Conservation (phyloP, 2,113 vertebrate genomes). For the Cavia porcellus region DNA sequence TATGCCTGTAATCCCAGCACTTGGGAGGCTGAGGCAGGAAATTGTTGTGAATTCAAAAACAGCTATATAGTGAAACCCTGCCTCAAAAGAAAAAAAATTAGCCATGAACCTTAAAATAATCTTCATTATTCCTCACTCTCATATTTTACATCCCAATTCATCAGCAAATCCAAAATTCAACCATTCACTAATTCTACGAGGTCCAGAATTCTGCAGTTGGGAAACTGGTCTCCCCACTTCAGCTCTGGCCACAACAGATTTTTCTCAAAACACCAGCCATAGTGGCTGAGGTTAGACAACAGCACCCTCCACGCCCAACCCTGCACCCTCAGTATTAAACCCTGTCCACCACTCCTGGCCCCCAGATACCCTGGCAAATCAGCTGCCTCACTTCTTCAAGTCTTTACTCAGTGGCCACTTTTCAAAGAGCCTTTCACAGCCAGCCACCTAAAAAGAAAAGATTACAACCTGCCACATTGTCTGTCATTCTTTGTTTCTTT, state of each 20-base stretch:
- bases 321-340: neutral
- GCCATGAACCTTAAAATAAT: constrained; percentile 17
- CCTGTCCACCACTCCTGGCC: neutral
- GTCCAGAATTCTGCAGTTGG: neutral
- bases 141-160: neutral
- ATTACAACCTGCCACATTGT: neutral
- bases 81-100: neutral
- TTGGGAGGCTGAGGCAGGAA: neutral
- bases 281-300: neutral
- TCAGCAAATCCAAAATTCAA: neutral
- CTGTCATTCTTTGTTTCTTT: neutral
- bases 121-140: neutral
- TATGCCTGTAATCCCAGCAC: neutral
- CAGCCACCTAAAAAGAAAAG: neutral
- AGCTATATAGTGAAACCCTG: neutral
- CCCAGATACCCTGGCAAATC: neutral
- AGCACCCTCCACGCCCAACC: neutral
- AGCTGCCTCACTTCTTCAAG: neutral
- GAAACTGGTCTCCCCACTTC: neutral
- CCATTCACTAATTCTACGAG: neutral
- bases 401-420: neutral
- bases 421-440: neutral
- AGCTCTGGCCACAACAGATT: too few relatives aligned
- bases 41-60: neutral
- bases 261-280: neutral